Evolutionary conservation across 2,888 invertebrate genomes (phyloP), one percentile per base, ranked within the genome.

Genomic region (Bimastos eiseni): DNA sequence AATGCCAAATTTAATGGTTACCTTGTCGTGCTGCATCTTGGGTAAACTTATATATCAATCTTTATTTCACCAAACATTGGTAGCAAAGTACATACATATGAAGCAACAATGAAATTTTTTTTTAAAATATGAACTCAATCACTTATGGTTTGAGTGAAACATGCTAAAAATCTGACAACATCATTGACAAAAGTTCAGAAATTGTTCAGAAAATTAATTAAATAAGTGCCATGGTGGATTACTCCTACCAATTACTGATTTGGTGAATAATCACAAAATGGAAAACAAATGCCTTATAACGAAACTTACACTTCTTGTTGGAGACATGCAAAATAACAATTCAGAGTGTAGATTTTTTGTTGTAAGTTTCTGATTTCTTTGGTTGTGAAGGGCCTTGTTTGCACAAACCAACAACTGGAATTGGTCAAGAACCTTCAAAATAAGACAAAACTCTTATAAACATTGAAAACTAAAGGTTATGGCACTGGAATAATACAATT

Each of bases 291-390:
- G 70, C 3, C n/a, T 70, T 30, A 8, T 70, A 70, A 70, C 70
- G n/a, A n/a, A 70, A 86, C 86, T 86, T 86, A 86, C 86, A 86
- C 86, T 86, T 86, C 86, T 86, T 86, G 86, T 86, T 86, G 86
- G 86, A 24, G 86, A 86, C 37, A 86, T 36, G n/a, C 86, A 86
- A 24, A 86, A 86, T 34, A 86, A 86, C 24, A 86, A 86, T 86
- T 86, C 86, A 6, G 86, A 86, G 86, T 86, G 86, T 36, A 86
- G 86, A 86, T 34, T 86, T 86, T 86, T 86, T 86, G 86, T 86
- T 86, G 86, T 86, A 34, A 86, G 34, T 86, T 86, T 86, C 24
- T 86, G 36, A 37, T 86, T 34, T 34, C 34, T 86, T 24, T 36
- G 8, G 86, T 86, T 86, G 34, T 86, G 86, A 37, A 86, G 86